phyloP scores from a whole-genome alignment of 2,113 vertebrate species.

The Pituophis catenifer region DNA sequence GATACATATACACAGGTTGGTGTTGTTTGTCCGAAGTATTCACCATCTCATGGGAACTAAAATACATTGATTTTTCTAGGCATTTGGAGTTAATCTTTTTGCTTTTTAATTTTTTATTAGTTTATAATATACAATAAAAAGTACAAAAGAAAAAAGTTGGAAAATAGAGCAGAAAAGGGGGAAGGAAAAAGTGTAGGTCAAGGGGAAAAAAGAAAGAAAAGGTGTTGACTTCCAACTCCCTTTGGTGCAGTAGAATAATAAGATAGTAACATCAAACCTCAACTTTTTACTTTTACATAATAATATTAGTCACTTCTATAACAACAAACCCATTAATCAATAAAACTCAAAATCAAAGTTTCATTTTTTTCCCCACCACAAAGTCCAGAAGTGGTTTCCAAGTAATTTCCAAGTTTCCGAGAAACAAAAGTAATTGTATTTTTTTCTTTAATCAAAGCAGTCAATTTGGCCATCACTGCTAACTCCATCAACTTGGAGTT shows the following conservation, averaged over 20 bases:
- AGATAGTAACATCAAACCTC: background rate
- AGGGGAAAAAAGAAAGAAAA: background rate
- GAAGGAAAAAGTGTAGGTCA: background rate
- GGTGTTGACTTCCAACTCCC: background rate
- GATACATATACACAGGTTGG: constrained; percentile 94
- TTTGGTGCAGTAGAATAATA: background rate
- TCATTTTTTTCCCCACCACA: background rate
- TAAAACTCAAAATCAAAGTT: background rate
- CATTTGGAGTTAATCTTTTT: background rate
- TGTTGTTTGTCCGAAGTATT: accelerated
- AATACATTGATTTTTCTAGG: background rate
- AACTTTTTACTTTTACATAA: background rate
- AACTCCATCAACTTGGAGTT: background rate
- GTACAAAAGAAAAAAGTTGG: background rate
- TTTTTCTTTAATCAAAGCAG: background rate
- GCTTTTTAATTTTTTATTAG: background rate
- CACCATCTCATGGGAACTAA: background rate
- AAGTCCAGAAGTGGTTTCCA: background rate
- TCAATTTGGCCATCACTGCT: background rate
- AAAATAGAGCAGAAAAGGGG: background rate
- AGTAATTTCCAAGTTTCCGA: background rate
- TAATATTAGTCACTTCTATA: background rate
- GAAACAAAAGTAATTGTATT: background rate
- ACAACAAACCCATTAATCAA: background rate
- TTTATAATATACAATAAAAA: background rate